These are phyloP conservation scores for Zhuqinia jingwanae DNA, from an alignment of 2,888 invertebrate genomes.

Conservation along the genomic window DNA sequence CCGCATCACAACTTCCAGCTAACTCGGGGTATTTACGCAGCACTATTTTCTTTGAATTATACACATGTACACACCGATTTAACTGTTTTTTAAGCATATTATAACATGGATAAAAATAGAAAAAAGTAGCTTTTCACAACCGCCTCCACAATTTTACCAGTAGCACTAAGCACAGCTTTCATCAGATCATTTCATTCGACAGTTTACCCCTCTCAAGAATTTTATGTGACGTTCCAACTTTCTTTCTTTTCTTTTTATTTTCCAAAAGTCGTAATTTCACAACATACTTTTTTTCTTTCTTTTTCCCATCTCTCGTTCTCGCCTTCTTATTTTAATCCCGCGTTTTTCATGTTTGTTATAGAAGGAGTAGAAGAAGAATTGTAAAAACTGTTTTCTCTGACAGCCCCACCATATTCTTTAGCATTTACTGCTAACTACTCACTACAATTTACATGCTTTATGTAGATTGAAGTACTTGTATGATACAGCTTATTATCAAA, in stretches of 20 bases:
- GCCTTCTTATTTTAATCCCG: background rate
- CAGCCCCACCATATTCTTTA: constrained; percentile 37
- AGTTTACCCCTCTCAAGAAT: constrained; percentile 60
- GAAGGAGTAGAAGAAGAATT: background rate
- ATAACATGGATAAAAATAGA: too few species aligned
- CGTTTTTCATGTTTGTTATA: constrained; percentile 31
- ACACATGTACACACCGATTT: background rate
- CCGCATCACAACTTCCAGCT: too few species aligned
- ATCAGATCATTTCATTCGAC: constrained; percentile 65
- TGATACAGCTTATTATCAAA: background rate
- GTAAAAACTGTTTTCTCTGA: constrained; percentile 10
- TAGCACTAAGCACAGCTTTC: constrained; percentile 33
- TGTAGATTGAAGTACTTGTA: background rate
- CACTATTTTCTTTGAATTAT: background rate
- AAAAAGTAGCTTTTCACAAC: background rate
- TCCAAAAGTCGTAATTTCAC: constrained; percentile 34
- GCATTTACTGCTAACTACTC: constrained; percentile 46
- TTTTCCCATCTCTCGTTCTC: background rate
- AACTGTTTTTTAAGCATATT: background rate
- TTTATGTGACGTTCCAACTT: constrained; percentile 65
- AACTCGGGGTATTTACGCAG: background rate
- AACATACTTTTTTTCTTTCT: constrained; percentile 47
- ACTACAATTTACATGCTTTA: constrained; percentile 57
- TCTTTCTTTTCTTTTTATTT: constrained; percentile 26
- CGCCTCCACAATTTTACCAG: background rate